Percentiles rank a stretch among this genome's conserved stretches.
phyloP scores from a whole-genome alignment of 2,113 vertebrate species.

The Oncorhynchus keta region DNA sequence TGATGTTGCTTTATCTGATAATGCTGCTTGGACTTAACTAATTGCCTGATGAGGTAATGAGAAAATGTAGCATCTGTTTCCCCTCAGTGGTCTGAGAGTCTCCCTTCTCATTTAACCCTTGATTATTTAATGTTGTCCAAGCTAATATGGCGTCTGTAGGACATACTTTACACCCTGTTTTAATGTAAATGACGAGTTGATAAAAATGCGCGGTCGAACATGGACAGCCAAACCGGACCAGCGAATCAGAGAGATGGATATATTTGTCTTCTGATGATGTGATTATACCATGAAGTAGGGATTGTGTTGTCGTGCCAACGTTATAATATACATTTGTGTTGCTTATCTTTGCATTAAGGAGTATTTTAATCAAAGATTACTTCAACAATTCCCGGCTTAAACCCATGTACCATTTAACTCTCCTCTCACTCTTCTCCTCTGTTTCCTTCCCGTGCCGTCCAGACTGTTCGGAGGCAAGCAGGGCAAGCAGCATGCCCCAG shows the following conservation, averaged over 20 bases:
- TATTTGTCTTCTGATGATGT: background rate
- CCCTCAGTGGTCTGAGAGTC: background rate
- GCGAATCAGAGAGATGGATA: background rate
- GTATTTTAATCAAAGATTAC: background rate
- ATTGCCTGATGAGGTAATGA: conserved; percentile 33
- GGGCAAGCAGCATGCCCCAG: conserved; percentile 78
- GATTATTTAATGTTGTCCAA: background rate
- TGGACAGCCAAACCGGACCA: background rate
- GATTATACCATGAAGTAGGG: background rate
- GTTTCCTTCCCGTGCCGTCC: conserved; percentile 26
- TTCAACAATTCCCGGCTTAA: background rate
- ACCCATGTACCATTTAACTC: background rate
- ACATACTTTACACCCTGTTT: background rate
- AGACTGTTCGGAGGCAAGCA: conserved; percentile 87
- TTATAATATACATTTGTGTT: background rate
- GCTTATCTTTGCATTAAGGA: background rate
- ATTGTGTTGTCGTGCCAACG: background rate
- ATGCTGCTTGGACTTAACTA: background rate
- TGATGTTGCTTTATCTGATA: background rate
- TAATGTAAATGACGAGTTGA: background rate
- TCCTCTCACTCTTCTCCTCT: background rate
- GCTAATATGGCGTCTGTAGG: background rate
- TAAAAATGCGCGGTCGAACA: background rate
- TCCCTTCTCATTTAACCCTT: background rate
- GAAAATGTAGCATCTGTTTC: conserved; percentile 17